phyloP scores from a whole-genome alignment of 2,113 vertebrate genomes.

The Mus spicilegus region DNA sequence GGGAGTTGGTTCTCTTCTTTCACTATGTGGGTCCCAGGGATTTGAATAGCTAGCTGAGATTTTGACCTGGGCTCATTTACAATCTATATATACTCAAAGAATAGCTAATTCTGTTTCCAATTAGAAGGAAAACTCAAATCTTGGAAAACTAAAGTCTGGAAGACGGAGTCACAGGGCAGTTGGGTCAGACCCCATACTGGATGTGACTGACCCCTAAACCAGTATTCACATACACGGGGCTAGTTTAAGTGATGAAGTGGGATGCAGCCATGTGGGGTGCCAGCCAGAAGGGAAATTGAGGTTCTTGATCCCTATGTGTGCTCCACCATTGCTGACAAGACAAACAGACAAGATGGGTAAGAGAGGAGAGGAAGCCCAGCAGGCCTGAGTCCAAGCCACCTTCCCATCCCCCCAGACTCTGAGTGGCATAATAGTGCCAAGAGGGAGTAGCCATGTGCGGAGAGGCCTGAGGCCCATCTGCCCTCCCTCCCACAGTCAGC shows the following conservation, averaged over 20 bases:
- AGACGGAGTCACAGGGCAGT: not conserved
- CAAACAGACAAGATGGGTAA: not conserved
- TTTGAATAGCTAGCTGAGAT: not conserved
- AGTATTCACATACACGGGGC: not conserved
- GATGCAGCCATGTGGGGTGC: accelerated
- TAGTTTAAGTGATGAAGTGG: not conserved
- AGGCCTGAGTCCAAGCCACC: not conserved
- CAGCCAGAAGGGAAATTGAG: not conserved
- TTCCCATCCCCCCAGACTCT: no score
- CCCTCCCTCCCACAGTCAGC: not conserved
- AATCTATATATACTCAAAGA: slow-evolving; percentile 7
- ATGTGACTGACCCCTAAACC: not conserved
- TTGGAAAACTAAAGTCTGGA: not conserved
- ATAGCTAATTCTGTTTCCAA: not conserved
- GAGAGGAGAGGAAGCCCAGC: not conserved
- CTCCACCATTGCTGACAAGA: not conserved
- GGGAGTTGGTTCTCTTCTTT: not conserved
- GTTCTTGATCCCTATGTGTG: not conserved
- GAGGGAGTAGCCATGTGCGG: not conserved
- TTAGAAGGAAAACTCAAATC: not conserved
- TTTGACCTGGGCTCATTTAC: not conserved
- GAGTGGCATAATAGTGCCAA: not conserved
- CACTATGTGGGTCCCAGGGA: not conserved
- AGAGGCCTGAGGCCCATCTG: not conserved
- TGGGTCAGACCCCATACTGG: not conserved